These are phyloP conservation scores for Chaenocephalus aceratus DNA, from an alignment of 2,113 vertebrate genomes.

Conservation along the genomic window DNA sequence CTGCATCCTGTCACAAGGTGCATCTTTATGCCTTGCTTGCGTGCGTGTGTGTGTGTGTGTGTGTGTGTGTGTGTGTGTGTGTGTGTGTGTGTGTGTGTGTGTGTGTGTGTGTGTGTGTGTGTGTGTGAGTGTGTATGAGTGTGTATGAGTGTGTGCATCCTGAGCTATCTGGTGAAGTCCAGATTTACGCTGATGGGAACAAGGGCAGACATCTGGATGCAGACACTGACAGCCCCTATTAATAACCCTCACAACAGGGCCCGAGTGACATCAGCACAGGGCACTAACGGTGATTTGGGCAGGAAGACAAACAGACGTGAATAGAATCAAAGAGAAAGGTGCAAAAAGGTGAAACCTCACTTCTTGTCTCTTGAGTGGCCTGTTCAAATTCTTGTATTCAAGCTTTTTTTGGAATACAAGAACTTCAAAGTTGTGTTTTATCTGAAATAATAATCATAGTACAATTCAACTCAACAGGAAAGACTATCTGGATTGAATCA, in stretches of 20 bases:
- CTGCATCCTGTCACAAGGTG: conserved; percentile 82
- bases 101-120: not conserved
- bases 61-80: conserved; percentile 18
- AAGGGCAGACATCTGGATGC: conserved; percentile 84
- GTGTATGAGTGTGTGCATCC: conserved; percentile 50
- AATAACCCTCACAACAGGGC: conserved; percentile 75
- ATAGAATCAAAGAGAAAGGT: conserved; percentile 78
- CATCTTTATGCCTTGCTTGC: conserved; percentile 62
- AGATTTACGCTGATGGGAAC: conserved; percentile 79
- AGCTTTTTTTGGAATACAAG: conserved; percentile 8
- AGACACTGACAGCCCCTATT: conserved; percentile 74
- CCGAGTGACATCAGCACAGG: conserved; percentile 78
- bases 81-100: conserved; percentile 44
- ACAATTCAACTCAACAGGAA: conserved; percentile 27
- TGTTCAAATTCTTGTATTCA: not conserved
- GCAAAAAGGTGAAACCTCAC: conserved; percentile 36
- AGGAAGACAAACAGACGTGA: conserved; percentile 76
- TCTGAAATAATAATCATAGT: conserved; percentile 24
- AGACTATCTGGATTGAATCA: conserved; percentile 43
- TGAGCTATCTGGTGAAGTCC: conserved; percentile 58
- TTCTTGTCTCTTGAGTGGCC: not conserved
- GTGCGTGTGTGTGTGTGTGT: too few relatives aligned
- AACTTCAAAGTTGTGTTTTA: conserved; percentile 17
- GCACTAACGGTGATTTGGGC: conserved; percentile 62
- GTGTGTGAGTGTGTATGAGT: conserved; percentile 16